Evolutionary conservation across 1,140 invertebrate species (phyloP), one percentile per base, ranked within the genome.

Genomic region (Matsumurasca onukii): DNA sequence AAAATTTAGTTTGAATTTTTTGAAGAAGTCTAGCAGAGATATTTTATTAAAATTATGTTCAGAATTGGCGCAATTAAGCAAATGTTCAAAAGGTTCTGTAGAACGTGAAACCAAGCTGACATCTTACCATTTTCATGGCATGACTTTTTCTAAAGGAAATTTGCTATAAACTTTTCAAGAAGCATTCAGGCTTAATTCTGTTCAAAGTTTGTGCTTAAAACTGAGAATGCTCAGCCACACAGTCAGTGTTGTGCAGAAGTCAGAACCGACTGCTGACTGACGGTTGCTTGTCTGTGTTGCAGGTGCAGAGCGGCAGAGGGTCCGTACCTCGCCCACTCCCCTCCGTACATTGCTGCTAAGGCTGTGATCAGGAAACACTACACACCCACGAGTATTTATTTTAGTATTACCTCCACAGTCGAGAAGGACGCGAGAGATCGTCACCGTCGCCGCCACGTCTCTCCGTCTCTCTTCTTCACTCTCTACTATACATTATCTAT

Each of bases 281-380:
- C 17, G 5, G 34, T 39, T 39, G 17, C 34, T 9, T 17, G 15
- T 13, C 24, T 66, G 13, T 66, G 59, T 65, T 65, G 31, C 66
- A 68, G 66, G 49, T 25, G 57, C 22, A 34, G 66, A 68, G 66
- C 51, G 27, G 52, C 55, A n/a, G 57, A 45, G 39, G 66, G 20
- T 29, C 48, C 45, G 27, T 20, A 39, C 27, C 22, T 45, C 22
- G 57, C 66, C 48, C 30, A 17, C 31, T 48, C 64, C 31, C 30
- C 64, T 31, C 52, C n/a, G 39, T 17, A 34, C 27, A 63, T 70
- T 70, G 66, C 64, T 71, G 63, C 67, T 65, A 68, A 15, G 70
- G 70, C 61, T 71, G 66, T 75, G 70, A 93, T 84, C 92, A 95
- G 85, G 93, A 95, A 87, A 91, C 91, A 93, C 80, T 93, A 96